Evolutionary conservation across 2,113 vertebrate genomes (phyloP).

Genomic region (Callocephalon fimbriatum): DNA sequence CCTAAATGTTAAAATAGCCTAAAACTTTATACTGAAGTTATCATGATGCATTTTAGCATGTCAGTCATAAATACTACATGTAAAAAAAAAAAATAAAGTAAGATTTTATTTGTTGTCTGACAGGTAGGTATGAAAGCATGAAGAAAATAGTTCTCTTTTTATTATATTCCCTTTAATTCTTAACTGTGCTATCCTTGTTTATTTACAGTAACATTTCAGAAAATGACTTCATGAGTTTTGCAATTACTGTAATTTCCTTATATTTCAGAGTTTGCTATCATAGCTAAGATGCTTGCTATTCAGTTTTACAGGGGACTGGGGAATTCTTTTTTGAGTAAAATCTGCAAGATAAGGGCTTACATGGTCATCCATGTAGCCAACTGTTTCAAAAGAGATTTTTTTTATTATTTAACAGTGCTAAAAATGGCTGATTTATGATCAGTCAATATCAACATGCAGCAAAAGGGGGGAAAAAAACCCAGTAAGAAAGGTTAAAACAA

Average conservation of each 20-base stretch:
- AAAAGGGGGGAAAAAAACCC: fast-evolving
- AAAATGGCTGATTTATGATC: not conserved
- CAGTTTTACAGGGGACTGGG: fast-evolving
- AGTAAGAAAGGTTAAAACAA: not conserved
- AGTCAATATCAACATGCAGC: not conserved
- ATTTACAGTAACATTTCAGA: not conserved
- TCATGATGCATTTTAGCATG: not conserved
- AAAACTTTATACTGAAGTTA: not conserved
- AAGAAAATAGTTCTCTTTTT: not conserved
- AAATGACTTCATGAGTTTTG: not conserved
- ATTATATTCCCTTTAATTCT: not conserved
- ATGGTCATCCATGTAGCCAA: not conserved
- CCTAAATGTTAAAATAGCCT: not conserved
- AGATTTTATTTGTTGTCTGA: not conserved
- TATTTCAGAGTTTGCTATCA: not conserved
- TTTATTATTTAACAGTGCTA: not conserved
- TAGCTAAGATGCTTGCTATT: not conserved
- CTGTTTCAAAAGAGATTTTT: not conserved
- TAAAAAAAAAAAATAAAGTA: not conserved
- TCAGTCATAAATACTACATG: not conserved
- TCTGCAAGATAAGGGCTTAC: not conserved
- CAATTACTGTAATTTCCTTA: not conserved
- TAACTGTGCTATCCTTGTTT: not conserved
- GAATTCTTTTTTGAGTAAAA: not conserved
- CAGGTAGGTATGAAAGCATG: not conserved